These are phyloP conservation scores for Octomys mimax DNA, from an alignment of 2,797 vertebrate species.

Conservation along the genomic window DNA sequence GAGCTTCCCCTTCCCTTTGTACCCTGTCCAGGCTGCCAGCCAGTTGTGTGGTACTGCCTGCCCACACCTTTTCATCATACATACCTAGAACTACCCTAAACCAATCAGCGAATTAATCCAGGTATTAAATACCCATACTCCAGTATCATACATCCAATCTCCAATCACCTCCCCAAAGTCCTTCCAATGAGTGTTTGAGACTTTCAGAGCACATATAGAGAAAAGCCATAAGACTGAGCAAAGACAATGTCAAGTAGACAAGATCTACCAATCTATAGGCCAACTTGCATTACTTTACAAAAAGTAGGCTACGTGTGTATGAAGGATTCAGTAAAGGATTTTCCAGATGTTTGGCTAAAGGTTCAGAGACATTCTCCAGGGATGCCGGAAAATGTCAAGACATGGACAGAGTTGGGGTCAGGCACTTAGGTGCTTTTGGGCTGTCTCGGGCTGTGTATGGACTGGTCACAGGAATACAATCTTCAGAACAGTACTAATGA, in stretches of 20 bases:
- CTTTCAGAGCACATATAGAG: background rate
- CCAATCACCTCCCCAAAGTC: background rate
- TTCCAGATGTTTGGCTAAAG: background rate
- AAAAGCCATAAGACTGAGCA: background rate
- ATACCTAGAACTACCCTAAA: background rate
- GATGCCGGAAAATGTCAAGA: background rate
- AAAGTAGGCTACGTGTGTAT: accelerated
- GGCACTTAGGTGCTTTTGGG: background rate
- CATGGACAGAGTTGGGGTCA: background rate
- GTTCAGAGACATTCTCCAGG: background rate
- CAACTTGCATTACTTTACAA: background rate
- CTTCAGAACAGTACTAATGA: background rate
- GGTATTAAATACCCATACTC: background rate
- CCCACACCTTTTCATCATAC: background rate
- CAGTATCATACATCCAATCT: background rate
- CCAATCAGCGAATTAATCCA: background rate
- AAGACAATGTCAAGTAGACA: background rate
- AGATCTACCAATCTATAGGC: background rate
- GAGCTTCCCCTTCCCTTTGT: background rate
- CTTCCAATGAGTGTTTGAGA: background rate
- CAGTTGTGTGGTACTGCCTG: background rate
- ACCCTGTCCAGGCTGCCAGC: background rate
- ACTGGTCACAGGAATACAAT: background rate
- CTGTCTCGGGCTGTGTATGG: background rate
- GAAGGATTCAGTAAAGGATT: background rate